Percentiles rank a stretch among this genome's conserved stretches.
These are phyloP conservation scores for Caenorhabditis briggsae DNA, from an alignment of 1,140 invertebrate genomes.

Conservation along the genomic window DNA sequence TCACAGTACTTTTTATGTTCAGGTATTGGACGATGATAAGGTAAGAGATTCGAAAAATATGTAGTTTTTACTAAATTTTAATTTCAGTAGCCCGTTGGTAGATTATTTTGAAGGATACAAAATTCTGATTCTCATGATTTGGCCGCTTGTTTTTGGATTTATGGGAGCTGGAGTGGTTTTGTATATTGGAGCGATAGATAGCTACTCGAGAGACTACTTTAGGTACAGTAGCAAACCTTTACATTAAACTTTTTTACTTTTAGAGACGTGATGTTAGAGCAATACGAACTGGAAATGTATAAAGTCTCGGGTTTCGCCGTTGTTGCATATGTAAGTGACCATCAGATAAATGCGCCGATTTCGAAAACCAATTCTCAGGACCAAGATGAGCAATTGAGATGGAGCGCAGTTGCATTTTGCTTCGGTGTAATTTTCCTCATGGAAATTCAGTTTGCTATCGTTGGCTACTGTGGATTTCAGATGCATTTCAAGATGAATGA, in stretches of 20 bases:
- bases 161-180: neutral
- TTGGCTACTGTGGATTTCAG: neutral
- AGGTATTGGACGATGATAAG: conserved; percentile 27
- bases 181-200: neutral
- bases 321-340: neutral
- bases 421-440: neutral
- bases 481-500: conserved; percentile 38
- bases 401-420: neutral
- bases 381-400: neutral
- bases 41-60: neutral
- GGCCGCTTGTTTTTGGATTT: neutral
- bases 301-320: neutral
- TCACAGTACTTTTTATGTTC: neutral
- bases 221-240: neutral
- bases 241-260: no score
- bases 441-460: neutral
- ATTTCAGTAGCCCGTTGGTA: neutral
- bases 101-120: neutral
- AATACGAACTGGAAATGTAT: neutral
- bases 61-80: no score
- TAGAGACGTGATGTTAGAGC: neutral
- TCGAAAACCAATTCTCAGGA: neutral
- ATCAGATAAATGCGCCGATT: no score
- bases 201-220: neutral
- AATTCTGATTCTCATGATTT: neutral